Conservation (phyloP, 2,888 invertebrate species). For the Scaptomyza parva region DNA sequence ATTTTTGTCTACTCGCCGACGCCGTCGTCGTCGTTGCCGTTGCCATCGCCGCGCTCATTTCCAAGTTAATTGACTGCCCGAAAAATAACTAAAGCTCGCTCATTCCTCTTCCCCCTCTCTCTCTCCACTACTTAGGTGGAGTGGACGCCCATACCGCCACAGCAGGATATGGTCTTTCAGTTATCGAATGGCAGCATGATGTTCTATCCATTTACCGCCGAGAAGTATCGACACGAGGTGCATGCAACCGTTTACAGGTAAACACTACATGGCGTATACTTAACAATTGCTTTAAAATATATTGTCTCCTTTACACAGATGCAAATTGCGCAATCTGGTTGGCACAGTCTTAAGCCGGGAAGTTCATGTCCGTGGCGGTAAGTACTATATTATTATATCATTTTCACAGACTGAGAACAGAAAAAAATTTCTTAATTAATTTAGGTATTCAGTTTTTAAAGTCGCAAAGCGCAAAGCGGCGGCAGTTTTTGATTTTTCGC, state of each 20-base stretch:
- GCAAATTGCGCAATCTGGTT: conserved; percentile 89
- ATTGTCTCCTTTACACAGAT: conserved; percentile 72
- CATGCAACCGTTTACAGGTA: conserved; percentile 93
- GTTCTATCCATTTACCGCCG: conserved; percentile 93
- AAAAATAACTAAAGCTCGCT: conserved; percentile 21
- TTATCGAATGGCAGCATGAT: conserved; percentile 94
- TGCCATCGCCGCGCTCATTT: conserved; percentile 59
- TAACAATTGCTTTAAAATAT: conserved; percentile 27
- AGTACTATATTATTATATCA: conserved; percentile 80
- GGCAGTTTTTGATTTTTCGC: conserved; percentile 67
- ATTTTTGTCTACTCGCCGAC: conserved; percentile 26
- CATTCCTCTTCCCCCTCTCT: no score
- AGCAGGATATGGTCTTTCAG: conserved; percentile 90
- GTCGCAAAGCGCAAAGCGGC: conserved; percentile 40
- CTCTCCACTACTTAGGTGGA: conserved; percentile 87
- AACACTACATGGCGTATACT: conserved; percentile 21
- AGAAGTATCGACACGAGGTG: conserved; percentile 92
- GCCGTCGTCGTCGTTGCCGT: no score
- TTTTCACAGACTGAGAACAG: no score
- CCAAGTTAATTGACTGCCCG: conserved; percentile 74
- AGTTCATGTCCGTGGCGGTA: conserved; percentile 95
- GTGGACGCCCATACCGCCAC: conserved; percentile 90
- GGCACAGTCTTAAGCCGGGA: conserved; percentile 93
- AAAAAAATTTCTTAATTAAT: conserved; percentile 58
- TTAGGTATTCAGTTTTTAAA: conserved; percentile 57